Percentiles rank a stretch among this genome's conserved stretches.
These are phyloP conservation scores for Ptyas mucosa DNA, from an alignment of 2,113 vertebrate genomes.

Conservation along the genomic window DNA sequence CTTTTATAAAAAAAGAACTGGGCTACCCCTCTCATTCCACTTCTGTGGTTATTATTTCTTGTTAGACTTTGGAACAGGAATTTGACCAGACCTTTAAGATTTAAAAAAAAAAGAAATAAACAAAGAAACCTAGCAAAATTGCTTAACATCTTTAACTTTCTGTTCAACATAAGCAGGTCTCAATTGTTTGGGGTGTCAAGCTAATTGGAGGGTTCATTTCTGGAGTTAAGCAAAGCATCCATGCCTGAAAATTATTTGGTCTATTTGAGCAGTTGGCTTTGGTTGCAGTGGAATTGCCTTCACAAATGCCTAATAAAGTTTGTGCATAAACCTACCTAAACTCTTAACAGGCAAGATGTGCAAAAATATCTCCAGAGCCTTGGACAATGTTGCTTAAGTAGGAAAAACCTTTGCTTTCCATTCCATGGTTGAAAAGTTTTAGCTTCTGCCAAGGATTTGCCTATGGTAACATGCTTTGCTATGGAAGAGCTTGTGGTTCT, in stretches of 20 bases:
- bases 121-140: not conserved
- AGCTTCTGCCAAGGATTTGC: not conserved
- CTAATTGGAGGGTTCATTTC: not conserved
- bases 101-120: not conserved
- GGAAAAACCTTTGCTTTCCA: not conserved
- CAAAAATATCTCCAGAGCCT: not conserved
- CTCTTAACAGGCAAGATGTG: not conserved
- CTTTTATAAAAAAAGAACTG: not conserved
- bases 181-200: not conserved
- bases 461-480: not conserved
- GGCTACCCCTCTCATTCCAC: constrained; percentile 9
- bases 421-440: not conserved
- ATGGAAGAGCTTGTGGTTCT: not conserved
- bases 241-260: not conserved
- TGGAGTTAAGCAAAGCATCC: not conserved
- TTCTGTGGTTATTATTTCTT: not conserved
- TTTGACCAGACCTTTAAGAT: not conserved
- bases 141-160: not conserved
- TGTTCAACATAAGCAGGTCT: not conserved
- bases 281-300: not conserved
- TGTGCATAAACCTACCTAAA: not conserved
- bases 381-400: not conserved
- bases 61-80: not conserved
- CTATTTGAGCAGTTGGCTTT: not conserved
- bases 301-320: not conserved